These are phyloP conservation scores for Psittacara wagleri DNA, from an alignment of 2,113 vertebrate genomes.

Conservation along the genomic window DNA sequence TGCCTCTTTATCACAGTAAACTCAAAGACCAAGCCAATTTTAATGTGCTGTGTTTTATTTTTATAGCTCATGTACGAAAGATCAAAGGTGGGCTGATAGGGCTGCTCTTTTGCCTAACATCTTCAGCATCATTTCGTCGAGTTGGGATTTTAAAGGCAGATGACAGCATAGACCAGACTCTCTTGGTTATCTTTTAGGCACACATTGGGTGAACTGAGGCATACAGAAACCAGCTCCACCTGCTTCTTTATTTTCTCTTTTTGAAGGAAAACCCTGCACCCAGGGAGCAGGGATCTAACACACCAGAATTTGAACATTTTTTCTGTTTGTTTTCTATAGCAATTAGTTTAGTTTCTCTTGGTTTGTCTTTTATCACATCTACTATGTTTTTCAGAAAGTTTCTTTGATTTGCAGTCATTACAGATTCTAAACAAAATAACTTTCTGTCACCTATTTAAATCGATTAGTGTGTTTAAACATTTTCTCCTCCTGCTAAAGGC, in stretches of 20 bases:
- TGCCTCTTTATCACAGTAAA: neutral
- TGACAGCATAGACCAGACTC: neutral
- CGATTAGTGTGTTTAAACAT: neutral
- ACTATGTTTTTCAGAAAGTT: neutral
- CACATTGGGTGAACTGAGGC: neutral
- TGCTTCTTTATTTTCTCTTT: neutral
- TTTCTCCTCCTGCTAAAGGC: neutral
- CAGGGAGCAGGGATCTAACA: neutral
- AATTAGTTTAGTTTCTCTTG: neutral
- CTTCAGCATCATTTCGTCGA: neutral
- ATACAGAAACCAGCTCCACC: conserved; percentile 28
- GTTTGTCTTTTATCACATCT: neutral
- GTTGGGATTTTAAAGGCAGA: neutral
- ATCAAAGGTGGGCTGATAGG: conserved; percentile 14
- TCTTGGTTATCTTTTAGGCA: conserved; percentile 7
- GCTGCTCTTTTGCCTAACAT: neutral
- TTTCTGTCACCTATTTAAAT: conserved; percentile 1
- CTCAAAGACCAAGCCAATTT: neutral
- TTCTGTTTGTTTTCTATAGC: neutral
- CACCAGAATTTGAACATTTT: neutral
- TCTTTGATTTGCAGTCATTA: conserved; percentile 25
- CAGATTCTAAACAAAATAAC: neutral
- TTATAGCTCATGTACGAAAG: neutral
- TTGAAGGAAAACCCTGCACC: neutral
- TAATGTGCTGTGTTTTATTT: neutral